A percentile compares a stretch with the other conserved stretches of the same genome.
phyloP scores from a whole-genome alignment of 2,113 vertebrate genomes.

The Phrynosoma blainvillii region DNA sequence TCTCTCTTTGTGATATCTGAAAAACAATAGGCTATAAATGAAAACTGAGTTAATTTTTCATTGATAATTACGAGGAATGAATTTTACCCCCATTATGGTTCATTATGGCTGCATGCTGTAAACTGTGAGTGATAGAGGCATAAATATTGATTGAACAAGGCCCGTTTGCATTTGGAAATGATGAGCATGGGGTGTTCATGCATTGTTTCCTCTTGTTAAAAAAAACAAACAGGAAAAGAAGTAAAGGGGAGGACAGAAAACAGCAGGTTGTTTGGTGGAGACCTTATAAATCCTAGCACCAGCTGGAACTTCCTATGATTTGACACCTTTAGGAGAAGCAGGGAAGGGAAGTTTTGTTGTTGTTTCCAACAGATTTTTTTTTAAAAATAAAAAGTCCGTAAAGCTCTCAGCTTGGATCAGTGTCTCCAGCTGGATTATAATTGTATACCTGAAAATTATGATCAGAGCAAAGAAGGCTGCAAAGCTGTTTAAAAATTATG shows the following conservation, averaged over 20 bases:
- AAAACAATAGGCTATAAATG: conserved; percentile 52
- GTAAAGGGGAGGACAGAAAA: neutral
- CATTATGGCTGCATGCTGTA: conserved; percentile 43
- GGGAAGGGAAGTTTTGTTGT: neutral
- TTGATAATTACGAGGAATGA: conserved; percentile 57
- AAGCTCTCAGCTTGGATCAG: neutral
- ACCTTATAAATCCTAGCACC: conserved; percentile 41
- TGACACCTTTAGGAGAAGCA: conserved; percentile 25
- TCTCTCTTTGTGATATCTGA: conserved; percentile 8
- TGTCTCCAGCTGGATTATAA: neutral
- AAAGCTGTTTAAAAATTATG: conserved; percentile 15
- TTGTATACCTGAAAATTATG: neutral
- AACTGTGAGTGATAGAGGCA: conserved; percentile 56
- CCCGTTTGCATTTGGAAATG: conserved; percentile 48
- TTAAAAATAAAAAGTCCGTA: conserved; percentile 8
- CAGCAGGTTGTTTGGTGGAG: conserved; percentile 27
- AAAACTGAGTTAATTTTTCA: conserved; percentile 41
- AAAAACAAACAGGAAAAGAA: neutral
- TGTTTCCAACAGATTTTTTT: neutral
- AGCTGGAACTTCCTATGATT: conserved; percentile 22
- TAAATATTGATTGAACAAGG: conserved; percentile 70
- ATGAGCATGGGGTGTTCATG: conserved; percentile 12
- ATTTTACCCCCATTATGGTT: conserved; percentile 49
- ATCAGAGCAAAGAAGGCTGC: neutral
- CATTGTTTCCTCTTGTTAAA: conserved; percentile 28